Conservation (phyloP, 1,140 invertebrate species). For the Delia radicum region DNA sequence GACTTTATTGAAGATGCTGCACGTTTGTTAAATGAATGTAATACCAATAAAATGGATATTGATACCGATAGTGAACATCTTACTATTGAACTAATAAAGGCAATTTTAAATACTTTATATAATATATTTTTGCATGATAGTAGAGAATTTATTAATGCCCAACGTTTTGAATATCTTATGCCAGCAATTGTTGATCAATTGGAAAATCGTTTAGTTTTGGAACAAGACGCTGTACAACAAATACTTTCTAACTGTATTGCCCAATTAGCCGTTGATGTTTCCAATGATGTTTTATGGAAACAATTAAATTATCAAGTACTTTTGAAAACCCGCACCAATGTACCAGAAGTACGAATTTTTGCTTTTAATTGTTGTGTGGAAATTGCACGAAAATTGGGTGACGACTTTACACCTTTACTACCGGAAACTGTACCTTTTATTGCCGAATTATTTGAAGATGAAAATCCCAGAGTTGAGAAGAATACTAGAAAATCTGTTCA, state of each 20-base stretch:
- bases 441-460: constrained; percentile 81
- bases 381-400: constrained; percentile 74
- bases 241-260: constrained; percentile 76
- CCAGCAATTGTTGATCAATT: constrained; percentile 85
- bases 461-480: constrained; percentile 75
- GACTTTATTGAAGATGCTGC: constrained; percentile 81
- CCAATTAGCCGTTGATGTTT: constrained; percentile 76
- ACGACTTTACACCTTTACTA: constrained; percentile 76
- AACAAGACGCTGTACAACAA: constrained; percentile 61
- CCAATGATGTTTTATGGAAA: constrained; percentile 86
- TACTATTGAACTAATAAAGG: constrained; percentile 64
- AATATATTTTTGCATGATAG: constrained; percentile 81
- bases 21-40: constrained; percentile 65
- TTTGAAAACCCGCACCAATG: constrained; percentile 79
- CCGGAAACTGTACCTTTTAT: constrained; percentile 84
- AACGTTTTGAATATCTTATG: constrained; percentile 80
- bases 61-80: constrained; percentile 52
- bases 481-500: constrained; percentile 72
- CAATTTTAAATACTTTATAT: constrained; percentile 72
- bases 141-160: constrained; percentile 79
- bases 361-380: constrained; percentile 67
- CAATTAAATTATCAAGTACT: constrained; percentile 86
- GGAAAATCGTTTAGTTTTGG: constrained; percentile 71
- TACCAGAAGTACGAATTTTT: constrained; percentile 63
- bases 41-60: constrained; percentile 49